phyloP scores from a whole-genome alignment of 2,888 invertebrate genomes.

The Ceramica pisi region DNA sequence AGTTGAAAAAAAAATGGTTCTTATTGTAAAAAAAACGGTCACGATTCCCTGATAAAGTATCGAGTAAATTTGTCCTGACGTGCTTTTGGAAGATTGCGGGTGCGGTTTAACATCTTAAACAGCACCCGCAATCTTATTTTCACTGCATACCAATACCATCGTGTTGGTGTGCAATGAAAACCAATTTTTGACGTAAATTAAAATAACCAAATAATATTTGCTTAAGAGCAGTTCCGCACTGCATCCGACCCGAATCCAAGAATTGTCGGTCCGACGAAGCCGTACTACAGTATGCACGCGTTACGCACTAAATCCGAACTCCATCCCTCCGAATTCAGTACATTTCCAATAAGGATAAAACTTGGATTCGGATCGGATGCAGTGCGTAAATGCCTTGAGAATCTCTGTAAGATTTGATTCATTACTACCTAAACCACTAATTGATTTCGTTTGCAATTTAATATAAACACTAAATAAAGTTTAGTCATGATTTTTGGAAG shows the following conservation, averaged over 20 bases:
- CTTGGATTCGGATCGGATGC: no score
- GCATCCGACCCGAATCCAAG: no score
- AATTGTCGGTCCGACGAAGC: no score
- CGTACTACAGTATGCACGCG: no score
- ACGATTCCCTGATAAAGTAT: neutral
- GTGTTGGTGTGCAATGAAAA: neutral
- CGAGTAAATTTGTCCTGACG: neutral
- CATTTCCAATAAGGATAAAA: no score
- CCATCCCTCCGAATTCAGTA: no score
- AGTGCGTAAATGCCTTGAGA: neutral
- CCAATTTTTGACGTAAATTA: no score
- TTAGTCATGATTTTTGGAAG: constrained; percentile 10
- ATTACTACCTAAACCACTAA: neutral
- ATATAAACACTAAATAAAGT: constrained; percentile 4
- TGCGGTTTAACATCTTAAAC: neutral
- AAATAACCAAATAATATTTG: neutral
- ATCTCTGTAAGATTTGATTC: neutral
- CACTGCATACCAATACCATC: no score
- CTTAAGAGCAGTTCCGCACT: neutral
- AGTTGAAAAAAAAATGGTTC: neutral
- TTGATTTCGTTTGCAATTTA: neutral
- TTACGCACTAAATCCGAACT: no score
- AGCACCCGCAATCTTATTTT: no score
- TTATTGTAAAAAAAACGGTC: neutral
- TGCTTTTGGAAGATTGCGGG: neutral